A percentile compares a stretch with the other conserved stretches of the same genome.
Conservation (phyloP, 2,888 invertebrate species). For the Pseudolycoriella hygida region DNA sequence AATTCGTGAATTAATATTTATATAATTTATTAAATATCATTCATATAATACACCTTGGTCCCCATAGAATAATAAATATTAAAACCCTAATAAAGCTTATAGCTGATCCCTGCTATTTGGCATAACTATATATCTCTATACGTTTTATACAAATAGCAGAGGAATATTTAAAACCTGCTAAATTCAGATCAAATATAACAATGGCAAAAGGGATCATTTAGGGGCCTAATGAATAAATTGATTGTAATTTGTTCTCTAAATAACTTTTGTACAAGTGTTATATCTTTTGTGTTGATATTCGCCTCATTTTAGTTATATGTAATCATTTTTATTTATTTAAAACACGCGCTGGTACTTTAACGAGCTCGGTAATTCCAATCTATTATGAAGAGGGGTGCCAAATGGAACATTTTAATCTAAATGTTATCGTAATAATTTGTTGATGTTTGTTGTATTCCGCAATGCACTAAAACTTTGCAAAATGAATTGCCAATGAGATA, state of each 20-base stretch:
- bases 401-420: too few species aligned
- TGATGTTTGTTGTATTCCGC: too few species aligned
- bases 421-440: too few species aligned
- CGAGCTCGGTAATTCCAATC: background rate
- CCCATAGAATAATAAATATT: conserved; percentile 6
- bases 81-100: conserved; percentile 5
- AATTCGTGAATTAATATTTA: background rate
- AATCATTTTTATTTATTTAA: background rate
- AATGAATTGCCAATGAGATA: too few species aligned
- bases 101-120: background rate
- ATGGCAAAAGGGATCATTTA: conserved; percentile 7
- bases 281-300: conserved; percentile 1
- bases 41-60: conserved; percentile 1
- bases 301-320: too few species aligned
- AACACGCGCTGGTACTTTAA: conserved; percentile 1
- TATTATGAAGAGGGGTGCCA: too few species aligned
- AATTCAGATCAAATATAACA: conserved; percentile 7
- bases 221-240: conserved; percentile 8
- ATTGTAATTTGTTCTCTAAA: conserved; percentile 8
- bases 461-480: too few species aligned
- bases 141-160: background rate
- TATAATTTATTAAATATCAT: conserved; percentile 1
- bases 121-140: background rate
- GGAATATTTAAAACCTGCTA: conserved; percentile 8
- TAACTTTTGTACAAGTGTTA: conserved; percentile 6